Conservation (phyloP, 2,113 vertebrate species). For the Galemys pyrenaicus region DNA sequence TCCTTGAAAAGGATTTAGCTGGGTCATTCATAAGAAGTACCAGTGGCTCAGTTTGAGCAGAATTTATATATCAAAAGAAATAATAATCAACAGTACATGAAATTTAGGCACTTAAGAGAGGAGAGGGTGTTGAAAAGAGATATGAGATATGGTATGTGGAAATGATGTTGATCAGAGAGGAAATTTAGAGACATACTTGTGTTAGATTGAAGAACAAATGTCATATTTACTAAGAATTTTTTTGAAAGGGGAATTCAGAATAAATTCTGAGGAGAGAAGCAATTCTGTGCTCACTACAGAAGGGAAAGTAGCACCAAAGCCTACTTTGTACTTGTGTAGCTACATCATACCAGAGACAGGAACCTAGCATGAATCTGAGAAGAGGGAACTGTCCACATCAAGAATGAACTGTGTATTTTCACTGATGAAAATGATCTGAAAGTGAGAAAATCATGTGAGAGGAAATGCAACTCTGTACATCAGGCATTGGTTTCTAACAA, state of each 20-base stretch:
- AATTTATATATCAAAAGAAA: constrained; percentile 37
- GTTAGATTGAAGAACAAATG: not conserved
- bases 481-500: not conserved
- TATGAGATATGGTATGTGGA: not conserved
- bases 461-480: not conserved
- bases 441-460: not conserved
- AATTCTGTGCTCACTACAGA: not conserved
- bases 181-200: not conserved
- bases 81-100: not conserved
- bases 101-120: not conserved
- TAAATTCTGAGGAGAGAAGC: not conserved
- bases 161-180: not conserved
- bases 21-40: not conserved
- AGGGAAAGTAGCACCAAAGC: not conserved
- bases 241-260: not conserved
- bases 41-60: not conserved
- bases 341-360: not conserved
- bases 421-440: not conserved
- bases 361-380: not conserved
- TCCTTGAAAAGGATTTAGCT: not conserved
- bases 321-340: not conserved
- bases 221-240: not conserved
- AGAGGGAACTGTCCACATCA: not conserved
- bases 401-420: not conserved
- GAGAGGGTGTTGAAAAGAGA: not conserved